These are phyloP conservation scores for Falco biarmicus DNA, from an alignment of 2,797 vertebrate species.

Conservation along the genomic window DNA sequence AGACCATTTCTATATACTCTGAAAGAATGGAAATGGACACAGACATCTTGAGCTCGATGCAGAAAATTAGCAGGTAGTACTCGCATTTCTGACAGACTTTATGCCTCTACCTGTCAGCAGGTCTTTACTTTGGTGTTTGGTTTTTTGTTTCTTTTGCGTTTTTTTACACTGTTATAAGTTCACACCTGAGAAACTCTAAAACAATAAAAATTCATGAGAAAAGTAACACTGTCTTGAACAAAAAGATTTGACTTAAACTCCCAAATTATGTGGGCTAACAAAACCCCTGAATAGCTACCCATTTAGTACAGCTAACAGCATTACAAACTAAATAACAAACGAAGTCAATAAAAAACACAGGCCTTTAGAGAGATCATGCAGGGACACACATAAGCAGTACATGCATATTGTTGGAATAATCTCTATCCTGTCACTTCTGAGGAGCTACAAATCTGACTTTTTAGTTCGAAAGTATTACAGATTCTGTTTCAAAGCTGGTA, in stretches of 20 bases:
- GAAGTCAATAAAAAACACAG: background rate
- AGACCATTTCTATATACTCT: background rate
- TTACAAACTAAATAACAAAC: background rate
- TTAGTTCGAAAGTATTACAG: background rate
- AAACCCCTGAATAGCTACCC: background rate
- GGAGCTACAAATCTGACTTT: background rate
- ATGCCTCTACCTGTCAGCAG: background rate
- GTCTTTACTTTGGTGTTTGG: background rate
- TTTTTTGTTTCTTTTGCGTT: accelerated
- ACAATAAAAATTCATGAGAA: background rate
- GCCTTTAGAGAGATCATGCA: background rate
- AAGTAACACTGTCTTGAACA: background rate
- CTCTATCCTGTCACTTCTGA: background rate
- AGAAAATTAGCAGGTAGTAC: background rate
- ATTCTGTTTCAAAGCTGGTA: background rate
- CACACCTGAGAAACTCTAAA: background rate
- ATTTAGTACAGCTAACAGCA: background rate
- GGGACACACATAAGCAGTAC: background rate
- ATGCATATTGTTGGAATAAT: background rate
- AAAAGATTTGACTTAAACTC: background rate
- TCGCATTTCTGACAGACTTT: background rate
- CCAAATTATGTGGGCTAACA: background rate
- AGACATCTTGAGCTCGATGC: background rate
- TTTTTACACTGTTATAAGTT: background rate
- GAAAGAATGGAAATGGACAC: background rate